Conservation (phyloP, 2,113 vertebrate species). For the Trochalopteron elliotii region DNA sequence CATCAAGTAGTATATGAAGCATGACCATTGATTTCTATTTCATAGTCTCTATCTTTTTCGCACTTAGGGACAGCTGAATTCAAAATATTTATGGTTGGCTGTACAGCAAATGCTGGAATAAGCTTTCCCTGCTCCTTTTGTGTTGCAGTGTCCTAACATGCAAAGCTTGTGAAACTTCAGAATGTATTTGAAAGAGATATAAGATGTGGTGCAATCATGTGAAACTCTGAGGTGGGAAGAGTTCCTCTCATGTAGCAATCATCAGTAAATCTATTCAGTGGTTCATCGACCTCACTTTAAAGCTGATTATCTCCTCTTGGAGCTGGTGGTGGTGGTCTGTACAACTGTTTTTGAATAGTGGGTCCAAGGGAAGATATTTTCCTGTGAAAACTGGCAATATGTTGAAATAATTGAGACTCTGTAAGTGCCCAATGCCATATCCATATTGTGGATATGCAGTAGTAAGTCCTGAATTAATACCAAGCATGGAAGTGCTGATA, state of each 20-base stretch:
- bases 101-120: conserved; percentile 24
- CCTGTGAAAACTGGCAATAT: background rate
- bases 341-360: background rate
- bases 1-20: background rate
- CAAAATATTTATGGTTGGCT: conserved; percentile 40
- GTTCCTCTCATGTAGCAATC: background rate
- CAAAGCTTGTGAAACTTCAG: background rate
- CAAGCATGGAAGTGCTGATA: background rate
- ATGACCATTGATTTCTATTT: conserved; percentile 49
- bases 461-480: background rate
- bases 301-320: background rate
- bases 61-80: conserved; percentile 8
- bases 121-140: background rate
- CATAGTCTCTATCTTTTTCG: conserved; percentile 14
- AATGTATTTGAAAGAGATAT: background rate
- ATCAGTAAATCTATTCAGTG: background rate
- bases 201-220: background rate
- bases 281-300: background rate
- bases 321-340: background rate
- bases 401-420: background rate
- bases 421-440: background rate
- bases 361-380: background rate
- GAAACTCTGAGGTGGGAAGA: background rate
- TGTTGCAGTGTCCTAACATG: background rate
- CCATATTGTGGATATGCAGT: background rate